A percentile compares a stretch with the other conserved stretches of the same genome.
phyloP scores from a whole-genome alignment of 2,113 vertebrate genomes.

The Poicephalus meyeri region DNA sequence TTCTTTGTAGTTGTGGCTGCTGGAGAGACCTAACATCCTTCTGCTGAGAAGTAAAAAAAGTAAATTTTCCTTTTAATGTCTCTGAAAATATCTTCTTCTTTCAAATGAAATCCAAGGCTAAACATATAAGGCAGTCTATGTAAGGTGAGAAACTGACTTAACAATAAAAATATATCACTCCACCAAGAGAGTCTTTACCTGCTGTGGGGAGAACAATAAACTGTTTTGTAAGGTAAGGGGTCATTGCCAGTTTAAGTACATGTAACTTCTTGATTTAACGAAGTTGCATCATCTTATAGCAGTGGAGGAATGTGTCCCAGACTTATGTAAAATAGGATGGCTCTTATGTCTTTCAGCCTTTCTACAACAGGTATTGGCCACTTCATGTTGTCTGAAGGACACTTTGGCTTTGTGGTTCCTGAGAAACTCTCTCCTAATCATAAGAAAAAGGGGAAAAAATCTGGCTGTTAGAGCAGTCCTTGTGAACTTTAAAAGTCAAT shows the following conservation, averaged over 20 bases:
- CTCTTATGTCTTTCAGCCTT: not conserved
- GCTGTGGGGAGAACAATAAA: slow-evolving; percentile 61
- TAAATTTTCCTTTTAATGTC: slow-evolving; percentile 10
- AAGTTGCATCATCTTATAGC: slow-evolving; percentile 54
- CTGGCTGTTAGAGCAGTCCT: not conserved
- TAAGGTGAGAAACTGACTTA: slow-evolving; percentile 49
- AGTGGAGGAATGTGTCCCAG: slow-evolving; percentile 37
- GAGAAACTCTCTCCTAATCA: not conserved
- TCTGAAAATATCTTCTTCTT: slow-evolving; percentile 17
- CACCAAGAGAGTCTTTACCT: slow-evolving; percentile 27
- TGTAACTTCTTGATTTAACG: slow-evolving; percentile 60
- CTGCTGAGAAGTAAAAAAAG: slow-evolving; percentile 5
- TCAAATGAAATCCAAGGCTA: slow-evolving; percentile 9
- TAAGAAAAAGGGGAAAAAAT: not conserved
- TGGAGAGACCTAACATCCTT: not conserved
- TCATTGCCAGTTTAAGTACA: slow-evolving; percentile 62
- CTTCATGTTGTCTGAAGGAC: not conserved
- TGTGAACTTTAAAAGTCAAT: slow-evolving; percentile 55
- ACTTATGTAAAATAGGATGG: not conserved
- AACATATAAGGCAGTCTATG: not conserved
- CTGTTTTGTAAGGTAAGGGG: slow-evolving; percentile 64
- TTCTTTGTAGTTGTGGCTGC: slow-evolving; percentile 18
- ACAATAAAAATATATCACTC: slow-evolving; percentile 48
- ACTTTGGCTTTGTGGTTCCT: not conserved
- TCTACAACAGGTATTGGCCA: not conserved